These are phyloP conservation scores for Tipula lateralis DNA, from an alignment of 2,888 invertebrate species.

Conservation along the genomic window DNA sequence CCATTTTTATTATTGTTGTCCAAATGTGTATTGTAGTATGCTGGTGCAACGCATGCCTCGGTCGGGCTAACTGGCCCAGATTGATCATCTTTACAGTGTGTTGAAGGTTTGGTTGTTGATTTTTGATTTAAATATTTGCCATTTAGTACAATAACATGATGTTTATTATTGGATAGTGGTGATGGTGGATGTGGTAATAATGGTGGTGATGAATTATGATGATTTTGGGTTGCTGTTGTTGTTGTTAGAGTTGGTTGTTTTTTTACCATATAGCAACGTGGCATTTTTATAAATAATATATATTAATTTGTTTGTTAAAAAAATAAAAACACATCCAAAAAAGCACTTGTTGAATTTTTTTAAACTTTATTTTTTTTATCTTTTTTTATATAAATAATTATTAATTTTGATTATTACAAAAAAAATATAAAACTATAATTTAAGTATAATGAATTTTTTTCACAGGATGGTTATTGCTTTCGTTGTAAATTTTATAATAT, in stretches of 20 bases:
- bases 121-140: constrained; percentile 20
- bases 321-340: background rate
- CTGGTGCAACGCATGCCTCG: constrained; percentile 36
- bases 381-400: background rate
- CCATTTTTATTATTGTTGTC: constrained; percentile 32
- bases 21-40: constrained; percentile 34
- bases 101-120: constrained; percentile 24
- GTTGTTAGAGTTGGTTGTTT: constrained; percentile 36
- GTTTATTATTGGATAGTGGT: constrained; percentile 33
- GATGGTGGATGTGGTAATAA: constrained; percentile 35
- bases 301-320: constrained; percentile 25
- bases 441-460: constrained; percentile 27
- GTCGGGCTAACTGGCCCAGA: constrained; percentile 36
- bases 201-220: constrained; percentile 33
- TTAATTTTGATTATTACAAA: constrained; percentile 28
- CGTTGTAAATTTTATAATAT: constrained; percentile 32
- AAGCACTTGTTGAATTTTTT: constrained; percentile 28
- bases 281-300: constrained; percentile 32
- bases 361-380: constrained; percentile 14
- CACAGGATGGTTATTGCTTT: constrained; percentile 36
- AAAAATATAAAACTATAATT: constrained; percentile 20
- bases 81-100: constrained; percentile 26
- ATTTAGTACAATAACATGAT: constrained; percentile 3
- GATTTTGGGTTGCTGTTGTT: constrained; percentile 33
- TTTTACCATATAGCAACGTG: constrained; percentile 34